Conservation (phyloP, 2,797 vertebrate genomes). For the Prionace glauca region DNA sequence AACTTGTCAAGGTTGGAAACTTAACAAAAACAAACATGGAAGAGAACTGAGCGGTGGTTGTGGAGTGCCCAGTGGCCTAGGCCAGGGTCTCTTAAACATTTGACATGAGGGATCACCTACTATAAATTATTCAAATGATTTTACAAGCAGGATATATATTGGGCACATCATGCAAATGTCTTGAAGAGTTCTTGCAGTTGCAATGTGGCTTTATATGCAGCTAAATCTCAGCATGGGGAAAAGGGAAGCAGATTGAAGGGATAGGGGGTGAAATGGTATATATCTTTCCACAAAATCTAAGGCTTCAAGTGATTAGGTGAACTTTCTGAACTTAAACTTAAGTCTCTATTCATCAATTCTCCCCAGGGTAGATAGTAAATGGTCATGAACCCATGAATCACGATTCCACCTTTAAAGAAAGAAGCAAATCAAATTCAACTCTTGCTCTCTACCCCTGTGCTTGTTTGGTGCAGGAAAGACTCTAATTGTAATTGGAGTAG, state of each 20-base stretch:
- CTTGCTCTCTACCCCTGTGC: background rate
- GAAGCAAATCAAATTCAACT: background rate
- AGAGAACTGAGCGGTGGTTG: background rate
- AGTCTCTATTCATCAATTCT: background rate
- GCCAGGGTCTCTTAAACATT: background rate
- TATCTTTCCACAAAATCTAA: background rate
- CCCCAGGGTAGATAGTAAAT: background rate
- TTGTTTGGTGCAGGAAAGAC: background rate
- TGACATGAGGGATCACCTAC: background rate
- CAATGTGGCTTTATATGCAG: background rate
- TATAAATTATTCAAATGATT: background rate
- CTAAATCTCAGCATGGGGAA: background rate
- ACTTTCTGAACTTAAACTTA: background rate
- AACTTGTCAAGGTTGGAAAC: background rate
- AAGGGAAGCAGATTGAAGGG: background rate
- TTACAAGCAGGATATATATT: background rate
- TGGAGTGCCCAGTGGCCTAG: background rate
- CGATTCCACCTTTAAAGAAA: background rate
- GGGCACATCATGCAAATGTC: background rate
- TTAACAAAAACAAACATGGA: background rate
- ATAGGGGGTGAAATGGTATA: background rate
- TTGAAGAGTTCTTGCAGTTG: background rate
- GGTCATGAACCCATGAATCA: constrained; percentile 5
- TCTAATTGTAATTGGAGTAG: background rate
- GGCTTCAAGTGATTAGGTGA: background rate